Base-by-base conservation (phyloP, 2,888 invertebrate species). In the Axea sp. region DNA sequence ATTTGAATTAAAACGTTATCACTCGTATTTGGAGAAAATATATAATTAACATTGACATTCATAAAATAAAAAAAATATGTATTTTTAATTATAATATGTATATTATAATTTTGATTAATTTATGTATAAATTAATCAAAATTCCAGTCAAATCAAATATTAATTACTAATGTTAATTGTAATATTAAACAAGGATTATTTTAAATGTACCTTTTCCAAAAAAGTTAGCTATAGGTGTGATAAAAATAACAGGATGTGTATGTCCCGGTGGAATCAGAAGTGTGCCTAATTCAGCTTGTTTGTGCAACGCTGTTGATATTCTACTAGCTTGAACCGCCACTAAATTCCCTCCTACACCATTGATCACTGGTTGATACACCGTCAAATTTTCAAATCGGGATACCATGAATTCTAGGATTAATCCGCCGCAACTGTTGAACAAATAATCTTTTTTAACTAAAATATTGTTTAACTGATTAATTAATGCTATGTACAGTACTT, bases 321-420 rank as follows among this genome's bases (percentile, higher is more conserved):
- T 89, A 83, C 93, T 93, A 2, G 94, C 93, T 86, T 94, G 91
- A 7, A 95, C 93, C 7, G 94, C 94, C 0, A 93, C 94, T 78
- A 95, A 88, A 85, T 95, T 95, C 1, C 94, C 94, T 11, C 94
- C 95, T 14, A 94, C 94, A 14, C 94, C 94, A 85, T 94, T 95
- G 76, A 95, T 93, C 8, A 95, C 93, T n/a, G 94, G 94, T 87
- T 94, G 94, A 85, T 95, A 97, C 49, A 96, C 95, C 57, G 97
- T 94, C 71, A 95, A 90, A 55, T 92, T 92, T 78, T 91, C 90
- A 84, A 92, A 94, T 60, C 89, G 89, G 3, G 89, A 88, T 9
- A 93, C 92, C 88, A 93, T 92, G 78, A 90, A 91, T 83, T 94
- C 93, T 78, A 94, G 86, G 78, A 94, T 93, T 73, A 94, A 88